A percentile compares a stretch with the other conserved stretches of the same genome.
Evolutionary conservation across 1,140 invertebrate genomes (phyloP).

Genomic region (Pogonomyrmex californicus): DNA sequence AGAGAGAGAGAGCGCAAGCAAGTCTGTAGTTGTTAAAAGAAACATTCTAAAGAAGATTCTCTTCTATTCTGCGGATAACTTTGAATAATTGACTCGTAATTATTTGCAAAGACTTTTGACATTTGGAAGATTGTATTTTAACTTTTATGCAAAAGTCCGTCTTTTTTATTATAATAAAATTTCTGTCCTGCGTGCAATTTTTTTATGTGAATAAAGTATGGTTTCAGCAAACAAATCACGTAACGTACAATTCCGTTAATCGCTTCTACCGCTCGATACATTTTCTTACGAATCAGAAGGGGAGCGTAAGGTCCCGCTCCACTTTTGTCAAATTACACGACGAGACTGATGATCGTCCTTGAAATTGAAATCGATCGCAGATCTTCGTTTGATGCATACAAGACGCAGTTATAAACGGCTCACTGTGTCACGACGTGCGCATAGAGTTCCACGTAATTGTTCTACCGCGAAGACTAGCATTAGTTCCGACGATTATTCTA

Average conservation of each 20-base stretch:
- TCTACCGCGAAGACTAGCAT: conserved; percentile 11
- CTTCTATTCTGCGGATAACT: not conserved
- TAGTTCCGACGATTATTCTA: conserved; percentile 48
- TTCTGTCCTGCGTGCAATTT: not conserved
- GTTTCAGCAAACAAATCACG: conserved; percentile 28
- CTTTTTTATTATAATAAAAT: not conserved
- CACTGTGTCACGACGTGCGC: conserved; percentile 20
- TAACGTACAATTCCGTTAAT: conserved; percentile 36
- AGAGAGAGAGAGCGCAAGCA: not conserved
- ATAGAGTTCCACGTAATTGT: conserved; percentile 50
- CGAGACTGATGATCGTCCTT: conserved; percentile 17
- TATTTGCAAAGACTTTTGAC: not conserved
- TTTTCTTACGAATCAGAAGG: conserved; percentile 24
- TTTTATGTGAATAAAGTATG: not conserved
- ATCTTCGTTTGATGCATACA: conserved; percentile 20
- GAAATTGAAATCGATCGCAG: conserved; percentile 43
- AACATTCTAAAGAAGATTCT: not conserved
- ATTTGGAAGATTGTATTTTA: not conserved
- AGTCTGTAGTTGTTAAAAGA: not conserved
- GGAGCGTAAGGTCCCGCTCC: not conserved
- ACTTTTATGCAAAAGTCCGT: not conserved
- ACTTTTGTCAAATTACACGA: conserved; percentile 46
- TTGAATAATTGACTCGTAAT: not conserved
- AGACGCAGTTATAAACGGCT: conserved; percentile 31
- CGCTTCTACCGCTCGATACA: conserved; percentile 8